Base-by-base conservation (phyloP, 2,113 vertebrate genomes). In the Callionymus lyra region DNA sequence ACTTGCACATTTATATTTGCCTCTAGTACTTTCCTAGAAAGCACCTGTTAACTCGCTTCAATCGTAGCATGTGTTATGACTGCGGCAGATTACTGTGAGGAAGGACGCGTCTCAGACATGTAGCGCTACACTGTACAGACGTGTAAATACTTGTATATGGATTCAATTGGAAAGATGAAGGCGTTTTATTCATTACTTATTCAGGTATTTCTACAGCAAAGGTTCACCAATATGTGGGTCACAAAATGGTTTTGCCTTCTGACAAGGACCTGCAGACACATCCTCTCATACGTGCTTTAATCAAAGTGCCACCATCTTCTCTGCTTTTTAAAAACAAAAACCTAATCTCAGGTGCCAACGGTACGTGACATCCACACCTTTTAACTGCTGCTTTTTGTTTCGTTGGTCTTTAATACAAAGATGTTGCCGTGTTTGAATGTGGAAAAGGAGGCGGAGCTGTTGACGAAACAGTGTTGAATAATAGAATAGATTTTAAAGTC, bases 341-440 rank as follows among this genome's bases (percentile, higher is more conserved):
- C 49, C 48, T 59, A 65, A 65, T 72, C 79, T 81, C 76, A 79
- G 76, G 79, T 75, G 65, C 56, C 62, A 72, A 53, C 27, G 59
- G 50, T 65, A 43, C 39, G 15, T 57, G 32, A 45, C 44, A 66
- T 50, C 47, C 59, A 36, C 41, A 51, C 16, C 48, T 47, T 41
- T 17, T 9, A 16, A 21, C 35, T 13, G 16, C 41, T 44, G 36
- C 50, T 40, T 56, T 56, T 42, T 47, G 6, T 47, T 37, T 38
- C 11, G 31, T 38, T 16, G 1, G 2, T 19, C 6, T 34, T 53
- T 27, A 47, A 49, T 50, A 41, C 52, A 9, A 51, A 27, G 45
- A 41, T 57, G 4, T 33, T 27, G 41, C 59, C 54, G 19, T 47
- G 37, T 56, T 46, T 18, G 37, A 53, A 41, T 41, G 42, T 6